These are phyloP conservation scores for Drosophila nebulosa DNA, from an alignment of 1,140 invertebrate species.

Conservation along the genomic window DNA sequence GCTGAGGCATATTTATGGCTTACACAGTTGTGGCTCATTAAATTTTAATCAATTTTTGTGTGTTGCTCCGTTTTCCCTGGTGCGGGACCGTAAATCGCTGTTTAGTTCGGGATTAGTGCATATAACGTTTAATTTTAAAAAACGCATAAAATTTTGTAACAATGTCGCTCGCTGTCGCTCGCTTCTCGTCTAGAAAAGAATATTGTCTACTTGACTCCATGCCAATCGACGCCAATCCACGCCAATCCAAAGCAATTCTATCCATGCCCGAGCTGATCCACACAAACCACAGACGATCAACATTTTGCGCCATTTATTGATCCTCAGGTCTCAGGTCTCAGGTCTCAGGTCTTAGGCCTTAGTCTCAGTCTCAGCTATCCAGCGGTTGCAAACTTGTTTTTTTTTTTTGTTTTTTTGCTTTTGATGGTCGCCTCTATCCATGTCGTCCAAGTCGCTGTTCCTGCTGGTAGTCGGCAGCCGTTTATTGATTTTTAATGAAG, in stretches of 20 bases:
- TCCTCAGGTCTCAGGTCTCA: too few species aligned
- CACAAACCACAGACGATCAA: slow-evolving; percentile 29
- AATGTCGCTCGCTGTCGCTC: slow-evolving; percentile 59
- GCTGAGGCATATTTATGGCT: slow-evolving; percentile 60
- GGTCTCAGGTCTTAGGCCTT: too few species aligned
- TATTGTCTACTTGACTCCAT: neutral
- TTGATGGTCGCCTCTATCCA: neutral
- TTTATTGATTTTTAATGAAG: slow-evolving; percentile 80
- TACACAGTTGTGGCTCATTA: slow-evolving; percentile 68
- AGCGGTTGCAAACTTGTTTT: slow-evolving; percentile 48
- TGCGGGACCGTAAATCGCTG: slow-evolving; percentile 65
- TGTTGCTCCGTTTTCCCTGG: slow-evolving; percentile 33
- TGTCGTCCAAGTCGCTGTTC: neutral
- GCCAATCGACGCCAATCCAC: neutral
- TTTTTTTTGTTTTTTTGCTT: neutral
- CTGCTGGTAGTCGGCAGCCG: slow-evolving; percentile 30
- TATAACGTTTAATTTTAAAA: slow-evolving; percentile 80
- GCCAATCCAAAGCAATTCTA: neutral
- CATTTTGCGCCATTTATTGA: slow-evolving; percentile 65
- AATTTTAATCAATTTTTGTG: slow-evolving; percentile 76
- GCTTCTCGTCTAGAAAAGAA: slow-evolving; percentile 18
- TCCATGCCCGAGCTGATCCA: neutral
- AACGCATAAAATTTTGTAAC: slow-evolving; percentile 79
- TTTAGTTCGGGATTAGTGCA: slow-evolving; percentile 74
- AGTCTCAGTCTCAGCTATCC: too few species aligned